phyloP scores from a whole-genome alignment of 1,140 invertebrate species.

The Caerostris extrusa region DNA sequence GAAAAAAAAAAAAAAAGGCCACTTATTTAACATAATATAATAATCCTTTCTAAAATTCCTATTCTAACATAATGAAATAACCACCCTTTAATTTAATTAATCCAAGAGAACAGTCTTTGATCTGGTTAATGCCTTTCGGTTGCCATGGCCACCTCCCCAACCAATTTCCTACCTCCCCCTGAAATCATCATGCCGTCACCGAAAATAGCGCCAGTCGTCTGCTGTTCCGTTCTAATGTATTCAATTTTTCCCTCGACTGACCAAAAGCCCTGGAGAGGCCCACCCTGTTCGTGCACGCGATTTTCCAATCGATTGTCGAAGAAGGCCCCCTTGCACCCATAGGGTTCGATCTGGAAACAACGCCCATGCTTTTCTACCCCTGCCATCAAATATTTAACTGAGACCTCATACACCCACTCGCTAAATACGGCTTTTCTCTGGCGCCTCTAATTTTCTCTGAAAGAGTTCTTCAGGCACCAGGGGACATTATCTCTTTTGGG shows the following conservation, averaged over 20 bases:
- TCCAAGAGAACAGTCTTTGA: neutral
- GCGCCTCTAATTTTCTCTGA: conserved; percentile 5
- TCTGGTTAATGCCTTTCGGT: neutral
- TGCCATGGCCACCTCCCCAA: neutral
- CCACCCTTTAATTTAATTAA: conserved; percentile 2
- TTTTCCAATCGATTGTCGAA: conserved; percentile 55
- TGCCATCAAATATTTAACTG: conserved; percentile 62
- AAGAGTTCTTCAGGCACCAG: neutral
- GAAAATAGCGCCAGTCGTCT: conserved; percentile 55
- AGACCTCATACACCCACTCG: neutral
- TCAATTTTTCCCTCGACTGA: conserved; percentile 65
- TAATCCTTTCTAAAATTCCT: neutral
- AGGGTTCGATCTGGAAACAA: conserved; percentile 46
- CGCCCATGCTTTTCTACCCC: conserved; percentile 38
- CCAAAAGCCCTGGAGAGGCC: conserved; percentile 23
- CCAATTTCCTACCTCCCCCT: neutral
- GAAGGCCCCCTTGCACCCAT: conserved; percentile 26
- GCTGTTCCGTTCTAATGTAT: conserved; percentile 56
- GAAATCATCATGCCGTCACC: neutral
- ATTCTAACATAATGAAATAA: neutral
- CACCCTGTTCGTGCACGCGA: conserved; percentile 35
- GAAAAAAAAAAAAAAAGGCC: too few relatives aligned
- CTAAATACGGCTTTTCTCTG: neutral
- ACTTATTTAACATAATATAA: neutral
- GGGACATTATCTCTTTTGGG: neutral